Conservation (phyloP, 2,888 invertebrate species). For the Hartigia nigra region DNA sequence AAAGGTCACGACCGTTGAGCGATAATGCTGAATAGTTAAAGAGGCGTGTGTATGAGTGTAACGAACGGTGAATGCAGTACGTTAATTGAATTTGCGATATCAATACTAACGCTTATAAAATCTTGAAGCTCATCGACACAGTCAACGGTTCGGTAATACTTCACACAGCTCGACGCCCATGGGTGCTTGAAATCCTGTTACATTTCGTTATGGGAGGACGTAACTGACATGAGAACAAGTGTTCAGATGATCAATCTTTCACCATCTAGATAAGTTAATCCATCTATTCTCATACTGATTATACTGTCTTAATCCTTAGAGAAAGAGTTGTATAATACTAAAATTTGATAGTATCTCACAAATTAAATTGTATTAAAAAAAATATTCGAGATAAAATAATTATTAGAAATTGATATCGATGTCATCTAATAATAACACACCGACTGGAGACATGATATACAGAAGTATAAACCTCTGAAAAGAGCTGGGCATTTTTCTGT, state of each 20-base stretch:
- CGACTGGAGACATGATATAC: no score
- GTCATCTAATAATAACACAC: no score
- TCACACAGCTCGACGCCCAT: constrained; percentile 16
- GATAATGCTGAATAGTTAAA: background rate
- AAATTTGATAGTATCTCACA: no score
- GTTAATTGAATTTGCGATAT: background rate
- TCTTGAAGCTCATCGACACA: constrained; percentile 1
- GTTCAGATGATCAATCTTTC: constrained; percentile 3
- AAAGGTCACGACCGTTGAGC: background rate
- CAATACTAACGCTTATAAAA: constrained; percentile 1
- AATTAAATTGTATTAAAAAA: background rate
- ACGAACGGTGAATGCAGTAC: background rate
- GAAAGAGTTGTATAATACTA: background rate
- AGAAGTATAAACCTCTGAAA: no score
- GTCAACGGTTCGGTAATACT: background rate
- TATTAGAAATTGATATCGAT: no score
- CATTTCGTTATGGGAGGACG: constrained; percentile 12
- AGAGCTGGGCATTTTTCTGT: no score
- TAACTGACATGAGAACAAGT: constrained; percentile 11
- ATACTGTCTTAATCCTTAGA: background rate
- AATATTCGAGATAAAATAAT: background rate
- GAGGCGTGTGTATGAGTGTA: background rate
- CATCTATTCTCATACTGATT: background rate
- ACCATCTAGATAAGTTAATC: constrained; percentile 1
- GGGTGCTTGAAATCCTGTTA: constrained; percentile 23